Evolutionary conservation across 2,888 invertebrate species (phyloP), one percentile per base, ranked within the genome.

Genomic region (Automeris io): DNA sequence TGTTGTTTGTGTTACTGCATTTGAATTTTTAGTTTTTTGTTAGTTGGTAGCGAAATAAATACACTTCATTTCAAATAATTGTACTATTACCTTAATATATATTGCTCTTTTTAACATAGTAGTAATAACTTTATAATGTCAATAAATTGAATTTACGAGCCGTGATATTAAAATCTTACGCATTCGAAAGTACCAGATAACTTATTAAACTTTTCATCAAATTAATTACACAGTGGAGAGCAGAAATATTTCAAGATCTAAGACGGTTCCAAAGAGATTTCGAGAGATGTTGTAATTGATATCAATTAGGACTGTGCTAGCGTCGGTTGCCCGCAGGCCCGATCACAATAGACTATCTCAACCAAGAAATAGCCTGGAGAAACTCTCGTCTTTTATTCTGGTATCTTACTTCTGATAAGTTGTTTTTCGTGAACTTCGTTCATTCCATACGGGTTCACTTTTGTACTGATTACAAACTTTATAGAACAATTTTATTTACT

Each of bases 251-350:
- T 60, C 46, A 44, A 57, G 54, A 60, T 63, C 49, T 59, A 53
- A 62, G 61, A 54, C 51, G 46, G 54, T 56, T 62, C 59, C 62
- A 67, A 64, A 69, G 70, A 66, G 61, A 65, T 72, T 70, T 64
- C 60, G 61, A 56, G 64, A 68, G 63, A 70, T 67, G 61, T 57
- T 60, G 56, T 76, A 78, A 79, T 77, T 79, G 75, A 76, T 80
- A 78, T 74, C 78, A 80, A 80, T 80, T 79, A 74, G 65, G 65
- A 48, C 53, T 61, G 57, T 51, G 63, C 57, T 55, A 52, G 64
- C 61, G 62, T 66, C 57, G 60, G 57, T 46, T 54, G 50, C 63
- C 64, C 59, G 57, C 65, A 49, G 57, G 61, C 58, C 50, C 51
- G 51, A 53, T 57, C 59, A 66, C 72, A 70, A 73, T 74, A 57